Conservation (phyloP, 1,140 invertebrate genomes). For the Chymomyza costata region DNA sequence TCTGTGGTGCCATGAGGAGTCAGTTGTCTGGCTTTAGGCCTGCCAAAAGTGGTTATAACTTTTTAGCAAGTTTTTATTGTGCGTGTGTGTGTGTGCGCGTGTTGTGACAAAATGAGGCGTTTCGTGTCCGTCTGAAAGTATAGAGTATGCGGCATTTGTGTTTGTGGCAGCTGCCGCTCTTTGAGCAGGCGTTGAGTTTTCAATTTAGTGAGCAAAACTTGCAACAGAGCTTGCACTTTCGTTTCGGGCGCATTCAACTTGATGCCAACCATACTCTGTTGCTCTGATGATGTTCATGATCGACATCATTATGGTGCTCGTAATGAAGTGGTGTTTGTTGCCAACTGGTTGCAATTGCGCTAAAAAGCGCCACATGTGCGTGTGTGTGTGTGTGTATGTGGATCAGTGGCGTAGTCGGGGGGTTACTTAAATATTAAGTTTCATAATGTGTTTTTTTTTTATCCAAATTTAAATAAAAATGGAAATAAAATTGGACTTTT, state of each 20-base stretch:
- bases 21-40: not conserved
- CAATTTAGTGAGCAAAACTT: conserved; percentile 15
- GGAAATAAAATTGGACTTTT: no score
- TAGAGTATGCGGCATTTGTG: not conserved
- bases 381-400: not conserved
- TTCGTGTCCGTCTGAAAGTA: not conserved
- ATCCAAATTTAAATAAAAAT: no score
- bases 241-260: conserved; percentile 51
- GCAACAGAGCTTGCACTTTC: conserved; percentile 40
- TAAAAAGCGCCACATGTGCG: conserved; percentile 7
- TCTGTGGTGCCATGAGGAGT: conserved; percentile 4
- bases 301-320: conserved; percentile 10
- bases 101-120: conserved; percentile 13
- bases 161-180: not conserved
- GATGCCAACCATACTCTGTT: conserved; percentile 20
- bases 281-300: conserved; percentile 26
- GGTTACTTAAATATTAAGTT: no score
- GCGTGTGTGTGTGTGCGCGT: no score
- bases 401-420: no score
- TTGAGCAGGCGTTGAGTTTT: not conserved
- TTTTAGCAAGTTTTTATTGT: conserved; percentile 11
- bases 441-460: no score
- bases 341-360: conserved; percentile 9
- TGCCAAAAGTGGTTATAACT: conserved; percentile 11
- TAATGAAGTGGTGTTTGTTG: not conserved